These are phyloP conservation scores for Microvelia longipes DNA, from an alignment of 1,140 invertebrate genomes.

Conservation along the genomic window DNA sequence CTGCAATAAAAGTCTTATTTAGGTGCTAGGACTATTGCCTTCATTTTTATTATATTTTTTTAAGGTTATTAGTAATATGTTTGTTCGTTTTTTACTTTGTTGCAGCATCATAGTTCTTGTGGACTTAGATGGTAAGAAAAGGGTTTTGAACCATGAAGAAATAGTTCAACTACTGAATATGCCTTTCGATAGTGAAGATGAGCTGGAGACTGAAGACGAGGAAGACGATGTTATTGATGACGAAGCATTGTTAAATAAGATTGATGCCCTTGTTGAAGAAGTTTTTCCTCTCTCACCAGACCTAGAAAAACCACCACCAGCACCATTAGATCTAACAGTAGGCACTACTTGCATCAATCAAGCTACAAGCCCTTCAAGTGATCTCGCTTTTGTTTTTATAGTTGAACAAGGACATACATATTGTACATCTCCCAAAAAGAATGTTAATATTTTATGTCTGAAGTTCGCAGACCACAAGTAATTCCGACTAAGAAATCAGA, in stretches of 20 bases:
- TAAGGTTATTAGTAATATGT: no score
- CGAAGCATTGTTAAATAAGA: neutral
- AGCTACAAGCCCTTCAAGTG: no score
- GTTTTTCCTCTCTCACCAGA: no score
- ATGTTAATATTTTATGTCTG: neutral
- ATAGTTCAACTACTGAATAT: neutral
- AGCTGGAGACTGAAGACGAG: neutral
- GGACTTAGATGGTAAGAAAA: neutral
- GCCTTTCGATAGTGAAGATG: neutral
- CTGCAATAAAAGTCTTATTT: no score
- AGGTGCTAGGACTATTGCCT: no score
- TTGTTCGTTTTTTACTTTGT: no score
- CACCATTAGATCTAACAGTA: no score
- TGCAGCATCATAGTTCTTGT: neutral
- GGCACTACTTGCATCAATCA: no score
- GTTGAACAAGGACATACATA: neutral
- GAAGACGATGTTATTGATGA: neutral
- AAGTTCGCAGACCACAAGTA: neutral
- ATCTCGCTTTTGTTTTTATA: neutral
- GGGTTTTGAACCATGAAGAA: neutral
- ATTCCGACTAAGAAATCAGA: neutral
- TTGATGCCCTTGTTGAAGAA: no score
- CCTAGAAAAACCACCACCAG: no score
- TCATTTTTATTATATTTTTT: no score
- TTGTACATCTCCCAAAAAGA: neutral